Evolutionary conservation across 2,888 invertebrate genomes (phyloP).

Genomic region (Blastobasis lacticolella): DNA sequence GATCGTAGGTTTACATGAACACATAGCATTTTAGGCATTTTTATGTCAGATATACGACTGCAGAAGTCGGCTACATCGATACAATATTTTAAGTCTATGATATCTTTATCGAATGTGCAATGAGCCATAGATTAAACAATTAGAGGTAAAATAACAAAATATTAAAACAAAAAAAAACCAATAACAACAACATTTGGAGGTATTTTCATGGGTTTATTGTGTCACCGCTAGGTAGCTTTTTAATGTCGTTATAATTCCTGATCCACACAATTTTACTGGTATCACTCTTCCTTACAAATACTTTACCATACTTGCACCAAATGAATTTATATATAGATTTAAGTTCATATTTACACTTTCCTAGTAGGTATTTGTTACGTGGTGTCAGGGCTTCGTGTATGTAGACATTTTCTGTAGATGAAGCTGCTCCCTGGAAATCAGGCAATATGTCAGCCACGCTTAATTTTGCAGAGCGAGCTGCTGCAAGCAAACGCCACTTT

Average conservation of each 20-base stretch:
- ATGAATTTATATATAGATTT: neutral
- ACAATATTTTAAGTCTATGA: no score
- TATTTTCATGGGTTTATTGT: neutral
- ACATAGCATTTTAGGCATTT: no score
- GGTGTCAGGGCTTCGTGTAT: slow-evolving; percentile 2
- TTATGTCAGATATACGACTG: no score
- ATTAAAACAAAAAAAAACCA: neutral
- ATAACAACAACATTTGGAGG: neutral
- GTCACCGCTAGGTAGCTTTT: neutral
- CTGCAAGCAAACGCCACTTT: no score
- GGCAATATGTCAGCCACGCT: neutral
- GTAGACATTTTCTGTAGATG: neutral
- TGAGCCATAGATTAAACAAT: no score
- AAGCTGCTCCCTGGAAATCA: neutral
- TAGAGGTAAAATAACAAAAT: neutral
- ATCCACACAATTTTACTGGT: neutral
- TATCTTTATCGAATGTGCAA: no score
- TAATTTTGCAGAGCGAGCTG: no score
- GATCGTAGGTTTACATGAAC: no score
- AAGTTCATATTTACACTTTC: neutral
- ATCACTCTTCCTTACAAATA: neutral
- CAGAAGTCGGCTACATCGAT: no score
- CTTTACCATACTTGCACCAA: slow-evolving; percentile 4
- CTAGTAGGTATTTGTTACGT: neutral
- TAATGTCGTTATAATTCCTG: neutral